Conservation (phyloP, 2,888 invertebrate genomes). For the Ophraella communa region DNA sequence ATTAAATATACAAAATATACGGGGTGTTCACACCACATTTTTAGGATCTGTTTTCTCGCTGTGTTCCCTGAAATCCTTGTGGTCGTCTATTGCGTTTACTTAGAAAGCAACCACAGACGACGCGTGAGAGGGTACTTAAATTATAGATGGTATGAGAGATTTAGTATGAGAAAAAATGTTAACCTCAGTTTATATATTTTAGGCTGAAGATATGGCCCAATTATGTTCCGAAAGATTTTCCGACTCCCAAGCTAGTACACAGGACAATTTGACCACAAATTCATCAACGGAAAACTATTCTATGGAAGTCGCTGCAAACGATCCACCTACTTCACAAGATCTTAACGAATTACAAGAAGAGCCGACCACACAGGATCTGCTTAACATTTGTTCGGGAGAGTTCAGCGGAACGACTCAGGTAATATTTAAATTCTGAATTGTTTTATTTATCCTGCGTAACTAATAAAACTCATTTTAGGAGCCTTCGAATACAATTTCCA, state of each 20-base stretch:
- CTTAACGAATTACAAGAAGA: conserved; percentile 1
- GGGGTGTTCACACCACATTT: no score
- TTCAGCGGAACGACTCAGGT: conserved; percentile 46
- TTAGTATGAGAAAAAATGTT: no score
- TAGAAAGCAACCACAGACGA: no score
- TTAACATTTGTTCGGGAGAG: conserved; percentile 54
- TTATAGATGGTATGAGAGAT: no score
- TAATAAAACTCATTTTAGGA: not conserved
- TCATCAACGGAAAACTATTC: not conserved
- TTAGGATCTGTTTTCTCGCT: no score
- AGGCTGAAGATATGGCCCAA: conserved; percentile 61
- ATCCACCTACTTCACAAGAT: conserved; percentile 13
- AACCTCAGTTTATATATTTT: no score
- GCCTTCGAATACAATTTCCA: conserved; percentile 3
- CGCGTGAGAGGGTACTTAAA: no score
- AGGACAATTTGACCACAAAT: not conserved
- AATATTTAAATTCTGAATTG: not conserved
- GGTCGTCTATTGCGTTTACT: no score
- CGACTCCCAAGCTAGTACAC: conserved; percentile 24
- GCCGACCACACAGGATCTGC: conserved; percentile 51
- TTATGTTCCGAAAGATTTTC: conserved; percentile 63
- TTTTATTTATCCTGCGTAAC: not conserved
- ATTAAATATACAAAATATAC: no score
- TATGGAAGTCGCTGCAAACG: no score
- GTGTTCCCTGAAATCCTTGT: no score